Evolutionary conservation across 53 echinoderm and acorn worm genomes (phyloP).

Genomic region (Mesocentrotus franciscanus): DNA sequence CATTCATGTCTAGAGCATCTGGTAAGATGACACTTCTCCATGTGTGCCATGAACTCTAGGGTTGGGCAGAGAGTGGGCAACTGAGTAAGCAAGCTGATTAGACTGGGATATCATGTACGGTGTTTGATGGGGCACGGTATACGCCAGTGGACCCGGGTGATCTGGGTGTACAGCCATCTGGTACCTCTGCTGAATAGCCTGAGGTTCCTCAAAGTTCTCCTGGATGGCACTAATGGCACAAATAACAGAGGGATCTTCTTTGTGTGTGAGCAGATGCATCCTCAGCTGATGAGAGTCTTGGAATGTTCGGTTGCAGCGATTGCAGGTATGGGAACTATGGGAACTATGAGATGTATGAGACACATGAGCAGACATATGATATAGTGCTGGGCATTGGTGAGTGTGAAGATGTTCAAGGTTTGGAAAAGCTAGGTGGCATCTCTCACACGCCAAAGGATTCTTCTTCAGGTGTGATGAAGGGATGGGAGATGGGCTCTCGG

Average conservation of each 20-base stretch:
- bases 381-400: conserved; percentile 64
- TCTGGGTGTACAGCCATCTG: conserved; percentile 57
- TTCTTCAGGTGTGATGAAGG: conserved; percentile 43
- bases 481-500: conserved; percentile 34
- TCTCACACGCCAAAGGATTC: conserved; percentile 53
- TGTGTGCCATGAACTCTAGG: conserved; percentile 47
- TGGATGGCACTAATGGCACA: conserved; percentile 69
- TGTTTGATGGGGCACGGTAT: conserved; percentile 61
- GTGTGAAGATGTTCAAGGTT: conserved; percentile 56
- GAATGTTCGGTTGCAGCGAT: conserved; percentile 66
- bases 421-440: conserved; percentile 62
- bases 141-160: conserved; percentile 50
- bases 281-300: conserved; percentile 63
- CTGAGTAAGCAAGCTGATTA: conserved; percentile 65
- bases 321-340: conserved; percentile 28
- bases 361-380: conserved; percentile 40
- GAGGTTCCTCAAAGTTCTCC: conserved; percentile 69
- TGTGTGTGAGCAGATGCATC: conserved; percentile 63
- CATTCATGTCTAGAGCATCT: conserved; percentile 32
- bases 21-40: conserved; percentile 64
- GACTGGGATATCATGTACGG: conserved; percentile 65
- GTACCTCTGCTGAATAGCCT: conserved; percentile 52
- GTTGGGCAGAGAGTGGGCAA: conserved; percentile 56
- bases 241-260: conserved; percentile 57
- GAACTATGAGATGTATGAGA: conserved; percentile 46